Evolutionary conservation across 1,140 invertebrate species (phyloP).

Genomic region (Cydia amplana): DNA sequence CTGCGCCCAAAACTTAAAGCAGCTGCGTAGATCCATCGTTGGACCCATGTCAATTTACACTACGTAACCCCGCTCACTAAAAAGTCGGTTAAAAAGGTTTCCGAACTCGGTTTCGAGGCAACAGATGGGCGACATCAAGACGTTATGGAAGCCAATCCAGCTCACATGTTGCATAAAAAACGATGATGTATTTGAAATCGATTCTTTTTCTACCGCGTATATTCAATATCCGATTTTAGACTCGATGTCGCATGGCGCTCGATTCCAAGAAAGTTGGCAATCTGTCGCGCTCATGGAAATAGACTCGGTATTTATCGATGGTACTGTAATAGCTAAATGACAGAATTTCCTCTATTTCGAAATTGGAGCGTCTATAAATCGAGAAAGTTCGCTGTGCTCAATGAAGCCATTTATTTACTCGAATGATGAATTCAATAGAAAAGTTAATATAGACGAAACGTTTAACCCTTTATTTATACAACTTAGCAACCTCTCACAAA

Average conservation of each 20-base stretch:
- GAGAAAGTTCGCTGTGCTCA: neutral
- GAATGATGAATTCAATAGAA: neutral
- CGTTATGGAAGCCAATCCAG: conserved; percentile 67
- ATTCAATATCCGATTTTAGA: neutral
- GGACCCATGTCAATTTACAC: conserved; percentile 39
- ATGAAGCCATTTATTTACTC: neutral
- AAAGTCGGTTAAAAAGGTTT: conserved; percentile 64
- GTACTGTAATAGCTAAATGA: conserved; percentile 30
- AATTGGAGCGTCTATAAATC: conserved; percentile 11
- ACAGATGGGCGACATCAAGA: conserved; percentile 72
- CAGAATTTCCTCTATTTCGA: conserved; percentile 24
- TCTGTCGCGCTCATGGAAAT: conserved; percentile 38
- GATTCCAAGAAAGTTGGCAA: conserved; percentile 45
- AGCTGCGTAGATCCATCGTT: neutral
- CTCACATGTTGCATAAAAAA: conserved; percentile 62
- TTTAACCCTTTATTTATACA: neutral
- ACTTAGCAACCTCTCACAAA: neutral
- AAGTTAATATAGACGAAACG: neutral
- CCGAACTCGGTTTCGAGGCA: conserved; percentile 47
- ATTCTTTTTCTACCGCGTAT: conserved; percentile 35
- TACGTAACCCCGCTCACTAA: conserved; percentile 44
- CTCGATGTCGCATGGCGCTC: conserved; percentile 22
- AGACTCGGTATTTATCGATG: conserved; percentile 25
- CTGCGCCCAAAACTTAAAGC: neutral
- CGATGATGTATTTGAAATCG: conserved; percentile 47